These are phyloP conservation scores for Ptilodon capucinus DNA, from an alignment of 2,888 invertebrate species.

Conservation along the genomic window DNA sequence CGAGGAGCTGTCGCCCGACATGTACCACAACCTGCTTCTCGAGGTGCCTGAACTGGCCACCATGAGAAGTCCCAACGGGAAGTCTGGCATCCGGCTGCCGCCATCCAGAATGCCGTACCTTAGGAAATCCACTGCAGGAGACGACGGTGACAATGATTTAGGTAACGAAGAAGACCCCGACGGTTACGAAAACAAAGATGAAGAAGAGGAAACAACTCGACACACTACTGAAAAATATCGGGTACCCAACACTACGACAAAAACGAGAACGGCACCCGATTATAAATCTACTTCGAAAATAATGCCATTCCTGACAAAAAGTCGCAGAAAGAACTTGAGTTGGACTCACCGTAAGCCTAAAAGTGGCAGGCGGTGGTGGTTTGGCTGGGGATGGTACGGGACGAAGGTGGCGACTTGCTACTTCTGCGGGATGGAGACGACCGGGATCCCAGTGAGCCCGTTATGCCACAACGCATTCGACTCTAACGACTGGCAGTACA, in stretches of 20 bases:
- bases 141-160: background rate
- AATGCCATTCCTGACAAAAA: background rate
- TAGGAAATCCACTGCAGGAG: background rate
- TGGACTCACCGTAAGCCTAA: background rate
- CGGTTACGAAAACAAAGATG: background rate
- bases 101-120: background rate
- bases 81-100: background rate
- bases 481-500: conserved; percentile 4
- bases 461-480: conserved; percentile 25
- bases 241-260: background rate
- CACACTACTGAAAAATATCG: background rate
- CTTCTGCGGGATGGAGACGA: conserved; percentile 13
- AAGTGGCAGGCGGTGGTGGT: background rate
- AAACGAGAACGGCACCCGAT: background rate
- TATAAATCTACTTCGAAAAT: background rate
- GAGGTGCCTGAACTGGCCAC: background rate
- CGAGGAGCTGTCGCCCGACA: background rate
- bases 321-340: background rate
- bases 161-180: background rate
- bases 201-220: background rate
- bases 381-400: background rate
- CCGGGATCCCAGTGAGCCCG: conserved; percentile 11
- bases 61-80: background rate
- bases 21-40: background rate
- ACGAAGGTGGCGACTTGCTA: conserved; percentile 11